phyloP scores from a whole-genome alignment of 2,888 invertebrate species.

The Troilus luridus region DNA sequence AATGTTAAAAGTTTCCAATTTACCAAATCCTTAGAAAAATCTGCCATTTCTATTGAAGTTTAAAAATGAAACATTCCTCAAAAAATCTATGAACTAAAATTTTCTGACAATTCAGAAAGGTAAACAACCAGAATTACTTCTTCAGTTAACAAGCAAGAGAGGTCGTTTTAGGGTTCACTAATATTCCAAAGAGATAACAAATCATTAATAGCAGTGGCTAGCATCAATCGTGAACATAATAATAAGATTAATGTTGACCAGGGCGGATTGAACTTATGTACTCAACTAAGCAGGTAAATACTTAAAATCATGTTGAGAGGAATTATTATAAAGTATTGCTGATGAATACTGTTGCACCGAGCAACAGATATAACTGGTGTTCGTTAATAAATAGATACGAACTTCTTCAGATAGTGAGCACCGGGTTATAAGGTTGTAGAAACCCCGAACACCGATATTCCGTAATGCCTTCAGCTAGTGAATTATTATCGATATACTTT shows the following conservation, averaged over 20 bases:
- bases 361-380: no score
- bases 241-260: background rate
- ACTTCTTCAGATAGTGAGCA: no score
- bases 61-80: background rate
- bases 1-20: background rate
- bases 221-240: background rate
- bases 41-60: background rate
- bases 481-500: no score
- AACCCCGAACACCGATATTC: no score
- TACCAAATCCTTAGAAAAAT: conserved; percentile 35
- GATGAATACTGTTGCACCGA: no score
- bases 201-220: background rate
- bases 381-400: no score
- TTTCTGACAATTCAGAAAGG: background rate
- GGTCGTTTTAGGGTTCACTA: background rate
- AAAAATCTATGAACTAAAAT: background rate
- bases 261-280: background rate
- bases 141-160: background rate
- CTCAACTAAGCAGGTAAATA: background rate
- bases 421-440: no score
- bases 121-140: background rate
- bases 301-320: background rate
- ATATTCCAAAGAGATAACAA: background rate
- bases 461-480: no score
- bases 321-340: no score